Base-by-base conservation (phyloP, 30 jellyfish, hydroid and myxozoan genomes). In the Cassiopea andromeda region DNA sequence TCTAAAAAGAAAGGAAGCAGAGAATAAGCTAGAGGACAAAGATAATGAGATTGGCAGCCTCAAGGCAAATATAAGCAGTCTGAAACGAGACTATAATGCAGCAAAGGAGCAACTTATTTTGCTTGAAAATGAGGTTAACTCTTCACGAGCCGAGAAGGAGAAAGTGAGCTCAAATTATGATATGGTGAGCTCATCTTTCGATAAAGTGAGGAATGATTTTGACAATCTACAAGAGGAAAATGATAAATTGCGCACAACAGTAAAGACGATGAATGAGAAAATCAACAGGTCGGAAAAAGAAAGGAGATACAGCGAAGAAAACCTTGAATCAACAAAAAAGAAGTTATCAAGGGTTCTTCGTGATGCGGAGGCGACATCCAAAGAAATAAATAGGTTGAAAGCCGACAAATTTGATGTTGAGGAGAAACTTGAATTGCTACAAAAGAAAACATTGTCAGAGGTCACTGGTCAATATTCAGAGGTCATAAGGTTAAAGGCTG, bases 401-500 rank as follows among this genome's bases (percentile, higher is more conserved):
- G 45, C 59, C 3, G 88, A 73, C 43, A 90, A 90, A 46, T 12
- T 45, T 43, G 78, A 75, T 44, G 77, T 54, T 18, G 92, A 82
- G 50, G 93, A 83, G 48, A 82, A 82, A 43, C 77, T 90, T 46
- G 92, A 90, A 2, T 74, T 78, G 47, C 75, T 90, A 1, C 97
- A 90, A 57, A 83, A 90, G 89, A 82, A 83, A 45, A 80, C 97
- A 17, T 60, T 83, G 18, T 7, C 97, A 44, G 97, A 90, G 80
- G 91, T 90, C 85, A 90, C 92, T 60, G 90, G 88, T 45, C 92
- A 83, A 64, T 83, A 90, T 77, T 82, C 97, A 46, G 97, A 90
- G 76, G 91, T 90, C 66, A 83, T 90, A 0, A 83, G 91, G 86
- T 80, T 90, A 69, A 90, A 83, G 84, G 97, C 97, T 46, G 97